Percentiles rank a stretch among this genome's conserved stretches.
Evolutionary conservation across 2,888 invertebrate genomes (phyloP).

Genomic region (Macrosiphum euphorbiae): DNA sequence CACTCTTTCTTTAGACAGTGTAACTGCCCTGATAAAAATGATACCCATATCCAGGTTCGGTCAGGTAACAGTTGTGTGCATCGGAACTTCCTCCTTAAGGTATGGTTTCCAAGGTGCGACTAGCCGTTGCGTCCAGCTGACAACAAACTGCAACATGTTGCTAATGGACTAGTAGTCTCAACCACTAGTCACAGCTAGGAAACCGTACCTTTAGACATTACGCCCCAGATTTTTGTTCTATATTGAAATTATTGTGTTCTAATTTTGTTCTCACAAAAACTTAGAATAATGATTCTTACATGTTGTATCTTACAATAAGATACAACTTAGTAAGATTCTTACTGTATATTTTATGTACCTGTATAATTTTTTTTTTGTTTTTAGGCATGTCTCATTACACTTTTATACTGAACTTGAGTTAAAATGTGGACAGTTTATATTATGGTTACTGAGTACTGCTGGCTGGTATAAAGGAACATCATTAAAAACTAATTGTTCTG

Average conservation of each 20-base stretch:
- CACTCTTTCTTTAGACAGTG: no score
- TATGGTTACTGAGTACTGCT: conserved; percentile 86
- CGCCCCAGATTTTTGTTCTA: background rate
- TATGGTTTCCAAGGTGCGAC: no score
- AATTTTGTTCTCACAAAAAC: background rate
- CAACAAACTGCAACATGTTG: no score
- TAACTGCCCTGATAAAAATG: no score
- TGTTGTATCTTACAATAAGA: no score
- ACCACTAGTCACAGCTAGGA: no score
- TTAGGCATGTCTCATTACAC: conserved; percentile 79
- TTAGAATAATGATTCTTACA: background rate
- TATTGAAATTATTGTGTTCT: background rate
- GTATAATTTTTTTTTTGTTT: conserved; percentile 33
- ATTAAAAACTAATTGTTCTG: conserved; percentile 82
- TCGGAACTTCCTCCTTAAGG: no score
- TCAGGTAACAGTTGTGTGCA: no score
- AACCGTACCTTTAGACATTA: background rate
- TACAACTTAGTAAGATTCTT: no score
- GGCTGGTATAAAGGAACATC: conserved; percentile 91
- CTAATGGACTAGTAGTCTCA: no score
- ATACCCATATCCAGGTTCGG: no score
- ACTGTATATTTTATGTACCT: background rate
- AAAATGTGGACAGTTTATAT: conserved; percentile 83
- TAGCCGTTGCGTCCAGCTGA: no score
- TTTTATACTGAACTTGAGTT: conserved; percentile 90